A percentile compares a stretch with the other conserved stretches of the same genome.
phyloP scores from a whole-genome alignment of 2,113 vertebrate genomes.

The Sturnus vulgaris region DNA sequence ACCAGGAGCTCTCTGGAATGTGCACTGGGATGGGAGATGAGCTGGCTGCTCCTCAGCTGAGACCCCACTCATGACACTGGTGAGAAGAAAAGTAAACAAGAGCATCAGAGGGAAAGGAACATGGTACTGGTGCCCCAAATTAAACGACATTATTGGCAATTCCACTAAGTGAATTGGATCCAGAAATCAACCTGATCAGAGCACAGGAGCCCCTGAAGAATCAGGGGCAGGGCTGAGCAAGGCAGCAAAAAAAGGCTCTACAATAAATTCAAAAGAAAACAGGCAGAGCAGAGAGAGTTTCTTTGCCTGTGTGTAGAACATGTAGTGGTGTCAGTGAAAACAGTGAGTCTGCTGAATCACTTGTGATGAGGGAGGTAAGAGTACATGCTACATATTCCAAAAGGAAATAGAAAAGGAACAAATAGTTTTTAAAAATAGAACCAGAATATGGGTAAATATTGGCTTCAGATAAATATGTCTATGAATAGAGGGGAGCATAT shows the following conservation, averaged over 20 bases:
- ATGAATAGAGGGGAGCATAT: not conserved
- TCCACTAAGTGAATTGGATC: not conserved
- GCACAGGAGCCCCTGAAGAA: not conserved
- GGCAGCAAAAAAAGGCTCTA: not conserved
- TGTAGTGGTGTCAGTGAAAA: not conserved
- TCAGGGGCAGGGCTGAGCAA: not conserved
- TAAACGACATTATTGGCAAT: not conserved
- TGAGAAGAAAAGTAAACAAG: not conserved
- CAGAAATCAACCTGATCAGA: not conserved
- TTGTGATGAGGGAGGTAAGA: not conserved
- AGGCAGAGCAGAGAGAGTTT: not conserved
- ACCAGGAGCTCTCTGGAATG: not conserved
- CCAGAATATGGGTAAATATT: not conserved
- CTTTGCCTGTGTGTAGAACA: not conserved
- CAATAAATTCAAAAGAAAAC: not conserved
- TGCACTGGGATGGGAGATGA: not conserved
- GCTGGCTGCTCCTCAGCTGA: not conserved
- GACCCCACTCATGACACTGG: rapidly evolving
- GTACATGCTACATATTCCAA: not conserved
- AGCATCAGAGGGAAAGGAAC: not conserved
- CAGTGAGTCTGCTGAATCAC: not conserved
- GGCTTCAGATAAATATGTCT: not conserved
- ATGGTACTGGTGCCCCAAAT: not conserved
- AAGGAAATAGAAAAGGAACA: not conserved
- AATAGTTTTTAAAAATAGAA: not conserved